Evolutionary conservation across 2,797 vertebrate genomes (phyloP), one percentile per base, ranked within the genome.

Genomic region (Salmo trutta): DNA sequence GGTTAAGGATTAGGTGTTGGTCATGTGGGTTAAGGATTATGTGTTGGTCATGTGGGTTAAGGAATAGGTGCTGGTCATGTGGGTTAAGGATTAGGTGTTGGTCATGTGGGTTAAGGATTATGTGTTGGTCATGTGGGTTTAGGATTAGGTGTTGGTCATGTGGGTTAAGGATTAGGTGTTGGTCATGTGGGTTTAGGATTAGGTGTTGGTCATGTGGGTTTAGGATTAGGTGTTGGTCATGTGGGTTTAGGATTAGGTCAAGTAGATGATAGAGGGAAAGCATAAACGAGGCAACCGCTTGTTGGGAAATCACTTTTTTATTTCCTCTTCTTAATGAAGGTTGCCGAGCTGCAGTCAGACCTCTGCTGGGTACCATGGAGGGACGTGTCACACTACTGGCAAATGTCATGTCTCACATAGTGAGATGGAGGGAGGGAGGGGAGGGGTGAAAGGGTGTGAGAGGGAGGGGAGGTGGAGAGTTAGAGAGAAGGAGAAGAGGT

Each of bases 241-340:
- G 29, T 29, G 29, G 29, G 29, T 29, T 29, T 33, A 33, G 33
- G 33, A 33, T 33, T 33, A 33, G 33, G 33, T 33, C 70, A 71
- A 77, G 71, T 51, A 82, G 83, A 85, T 72, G 85, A 86, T 74
- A 76, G 52, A 83, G 77, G 85, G 76, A 77, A 78, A 67, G 81
- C 78, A 69, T 81, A 71, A 71, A 53, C 66, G 80, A 76, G 65
- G 78, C 77, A 79, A 75, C 79, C 82, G 81, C 77, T 87, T 27
- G 68, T 77, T 84, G 80, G 79, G 79, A 86, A 82, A 79, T 27
- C 86, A 77, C 62, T 80, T 85, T 78, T 33, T 33, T 6, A 88
- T 85, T 87, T 89, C 78, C 86, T 86, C 83, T 76, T 91, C 88
- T 92, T 91, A 91, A 90, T 91, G 84, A 86, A 85, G 14, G 82